Percentiles rank a stretch among this genome's conserved stretches.
These are phyloP conservation scores for Nephrocerus scutellatus DNA, from an alignment of 2,888 invertebrate species.

Conservation along the genomic window DNA sequence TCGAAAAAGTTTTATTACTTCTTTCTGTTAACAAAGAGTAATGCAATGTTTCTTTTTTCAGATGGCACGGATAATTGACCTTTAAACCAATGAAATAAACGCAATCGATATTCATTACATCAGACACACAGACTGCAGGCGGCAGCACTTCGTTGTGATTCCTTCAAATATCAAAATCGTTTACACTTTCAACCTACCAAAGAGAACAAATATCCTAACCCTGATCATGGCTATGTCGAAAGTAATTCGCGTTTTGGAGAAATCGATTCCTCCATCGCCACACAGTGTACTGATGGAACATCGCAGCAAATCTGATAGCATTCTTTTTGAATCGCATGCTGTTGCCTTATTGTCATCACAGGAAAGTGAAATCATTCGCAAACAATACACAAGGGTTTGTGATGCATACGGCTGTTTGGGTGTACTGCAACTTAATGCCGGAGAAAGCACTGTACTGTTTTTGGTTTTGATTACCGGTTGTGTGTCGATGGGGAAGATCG, in stretches of 20 bases:
- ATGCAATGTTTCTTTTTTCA: no score
- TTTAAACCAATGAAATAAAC: no score
- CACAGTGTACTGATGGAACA: conserved; percentile 88
- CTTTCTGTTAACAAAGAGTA: no score
- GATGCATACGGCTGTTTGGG: conserved; percentile 97
- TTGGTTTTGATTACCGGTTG: conserved; percentile 93
- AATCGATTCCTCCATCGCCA: conserved; percentile 75
- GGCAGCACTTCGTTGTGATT: no score
- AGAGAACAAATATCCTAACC: not conserved
- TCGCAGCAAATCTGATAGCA: conserved; percentile 74
- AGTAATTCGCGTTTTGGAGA: conserved; percentile 84
- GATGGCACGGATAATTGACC: no score
- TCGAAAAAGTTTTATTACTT: no score
- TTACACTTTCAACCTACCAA: no score
- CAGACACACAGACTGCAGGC: no score
- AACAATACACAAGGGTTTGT: conserved; percentile 80
- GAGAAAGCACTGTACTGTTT: conserved; percentile 77
- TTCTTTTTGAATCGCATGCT: conserved; percentile 88
- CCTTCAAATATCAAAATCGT: no score
- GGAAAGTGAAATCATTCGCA: conserved; percentile 84
- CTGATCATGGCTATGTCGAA: conserved; percentile 87
- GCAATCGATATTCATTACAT: no score
- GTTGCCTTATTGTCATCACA: conserved; percentile 62
- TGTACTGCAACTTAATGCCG: conserved; percentile 79
- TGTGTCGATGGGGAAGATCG: conserved; percentile 92